Evolutionary conservation across 2,113 vertebrate genomes (phyloP).

Genomic region (Corythornis madagascariensis): DNA sequence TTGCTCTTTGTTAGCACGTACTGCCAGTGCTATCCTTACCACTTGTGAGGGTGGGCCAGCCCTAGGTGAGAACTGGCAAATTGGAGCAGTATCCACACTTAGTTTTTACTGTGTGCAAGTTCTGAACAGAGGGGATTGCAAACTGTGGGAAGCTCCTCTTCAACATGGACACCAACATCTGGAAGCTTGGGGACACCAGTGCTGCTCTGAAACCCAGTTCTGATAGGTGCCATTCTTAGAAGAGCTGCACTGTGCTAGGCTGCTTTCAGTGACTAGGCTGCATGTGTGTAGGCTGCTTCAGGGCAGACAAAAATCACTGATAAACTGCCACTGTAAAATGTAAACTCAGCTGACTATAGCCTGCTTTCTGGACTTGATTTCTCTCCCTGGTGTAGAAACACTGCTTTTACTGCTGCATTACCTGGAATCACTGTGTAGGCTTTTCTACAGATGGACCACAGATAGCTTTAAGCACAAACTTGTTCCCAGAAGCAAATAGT

Average conservation of each 20-base stretch:
- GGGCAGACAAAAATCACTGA: neutral
- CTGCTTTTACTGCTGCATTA: neutral
- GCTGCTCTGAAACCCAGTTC: neutral
- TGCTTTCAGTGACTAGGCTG: neutral
- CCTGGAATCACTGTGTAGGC: conserved; percentile 63
- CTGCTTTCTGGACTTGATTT: conserved; percentile 28
- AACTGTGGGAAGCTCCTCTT: neutral
- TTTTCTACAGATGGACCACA: conserved; percentile 56
- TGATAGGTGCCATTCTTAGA: rapidly evolving
- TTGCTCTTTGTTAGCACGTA: rapidly evolving
- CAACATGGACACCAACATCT: rapidly evolving
- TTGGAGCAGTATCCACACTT: rapidly evolving
- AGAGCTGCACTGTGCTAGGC: rapidly evolving
- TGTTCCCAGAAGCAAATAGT: conserved; percentile 36
- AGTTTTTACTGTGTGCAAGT: neutral
- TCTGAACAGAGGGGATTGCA: neutral
- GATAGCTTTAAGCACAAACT: conserved; percentile 44
- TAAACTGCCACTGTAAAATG: neutral
- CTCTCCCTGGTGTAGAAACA: neutral
- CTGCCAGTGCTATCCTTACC: rapidly evolving
- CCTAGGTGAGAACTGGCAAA: neutral
- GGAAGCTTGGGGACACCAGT: rapidly evolving
- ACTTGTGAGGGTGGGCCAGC: rapidly evolving
- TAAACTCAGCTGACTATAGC: neutral
- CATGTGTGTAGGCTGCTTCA: neutral